Evolutionary conservation across 2,888 invertebrate genomes (phyloP), one percentile per base, ranked within the genome.

Genomic region (Athrips mouffetella): DNA sequence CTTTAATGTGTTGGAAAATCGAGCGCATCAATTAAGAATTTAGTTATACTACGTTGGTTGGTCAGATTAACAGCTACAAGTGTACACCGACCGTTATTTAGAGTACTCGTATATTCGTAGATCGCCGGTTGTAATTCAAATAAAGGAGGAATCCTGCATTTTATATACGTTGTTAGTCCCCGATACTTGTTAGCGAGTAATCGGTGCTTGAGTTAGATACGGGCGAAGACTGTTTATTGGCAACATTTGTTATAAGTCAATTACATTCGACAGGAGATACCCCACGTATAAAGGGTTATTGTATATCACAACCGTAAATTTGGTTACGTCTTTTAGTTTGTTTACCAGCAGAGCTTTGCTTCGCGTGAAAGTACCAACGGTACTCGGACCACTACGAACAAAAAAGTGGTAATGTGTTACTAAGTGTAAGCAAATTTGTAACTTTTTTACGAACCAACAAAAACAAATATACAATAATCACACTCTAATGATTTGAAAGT

Each of bases 71-170:
- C 70, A 67, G 65, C 63, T 67, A 39, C 63, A 67, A 67, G 70
- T 67, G 66, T 63, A 60, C 50, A 47, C 53, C 54, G 56, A 65
- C 78, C 72, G 79, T 75, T 79, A 76, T 63, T 65, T 59, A 65
- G 66, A 63, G 62, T 68, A 66, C 64, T 59, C 66, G 65, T 77
- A 69, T 70, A 71, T 70, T 73, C 68, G 68, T 68, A 65, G 58
- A 70, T 64, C 63, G 63, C 60, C 7, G 54, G 70, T 59, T 65
- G 62, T 70, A 69, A 67, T 68, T 69, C 66, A 68, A 70, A 74
- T 67, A 62, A 66, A 70, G 68, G 70, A 66, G 56, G 63, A 65
- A 67, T 63, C 53, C 61, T 61, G 63, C 58, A 73, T 73, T 72
- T 67, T 42, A 73, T 58, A 57, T 57, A 55, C 48, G 50, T 55